phyloP scores from a whole-genome alignment of 2,888 invertebrate genomes.

The Bembecia ichneumoniformis region DNA sequence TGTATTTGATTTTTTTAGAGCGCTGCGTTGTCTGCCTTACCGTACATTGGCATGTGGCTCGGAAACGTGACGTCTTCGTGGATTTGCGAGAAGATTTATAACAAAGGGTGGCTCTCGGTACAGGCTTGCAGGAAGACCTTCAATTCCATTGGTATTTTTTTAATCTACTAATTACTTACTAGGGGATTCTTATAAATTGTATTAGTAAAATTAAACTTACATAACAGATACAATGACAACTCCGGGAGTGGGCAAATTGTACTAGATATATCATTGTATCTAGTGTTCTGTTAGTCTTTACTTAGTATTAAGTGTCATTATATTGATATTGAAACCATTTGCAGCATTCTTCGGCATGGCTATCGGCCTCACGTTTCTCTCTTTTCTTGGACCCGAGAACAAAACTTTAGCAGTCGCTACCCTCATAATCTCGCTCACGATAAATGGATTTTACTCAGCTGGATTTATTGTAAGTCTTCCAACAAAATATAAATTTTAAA shows the following conservation, averaged over 20 bases:
- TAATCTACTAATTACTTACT: no score
- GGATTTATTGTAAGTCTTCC: slow-evolving; percentile 73
- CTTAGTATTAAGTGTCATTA: no score
- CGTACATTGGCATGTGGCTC: slow-evolving; percentile 81
- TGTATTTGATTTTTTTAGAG: slow-evolving; percentile 49
- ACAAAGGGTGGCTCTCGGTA: slow-evolving; percentile 32
- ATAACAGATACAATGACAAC: no score
- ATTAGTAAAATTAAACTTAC: no score
- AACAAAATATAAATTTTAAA: no score
- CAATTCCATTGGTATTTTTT: slow-evolving; percentile 60
- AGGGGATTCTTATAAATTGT: no score
- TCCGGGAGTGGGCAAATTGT: no score
- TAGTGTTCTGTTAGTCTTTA: no score
- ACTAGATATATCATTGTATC: no score
- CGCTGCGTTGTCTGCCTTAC: slow-evolving; percentile 78
- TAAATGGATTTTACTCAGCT: slow-evolving; percentile 77
- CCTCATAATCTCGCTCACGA: slow-evolving; percentile 73
- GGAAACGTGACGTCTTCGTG: slow-evolving; percentile 75
- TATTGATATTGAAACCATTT: neutral
- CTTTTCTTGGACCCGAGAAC: slow-evolving; percentile 51
- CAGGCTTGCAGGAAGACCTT: slow-evolving; percentile 57
- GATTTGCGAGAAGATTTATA: slow-evolving; percentile 66
- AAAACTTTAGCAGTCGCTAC: slow-evolving; percentile 67
- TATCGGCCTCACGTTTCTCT: slow-evolving; percentile 72
- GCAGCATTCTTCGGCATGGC: slow-evolving; percentile 76